Percentiles rank a stretch among this genome's conserved stretches.
These are phyloP conservation scores for Netelia melanura DNA, from an alignment of 2,888 invertebrate genomes.

Conservation along the genomic window DNA sequence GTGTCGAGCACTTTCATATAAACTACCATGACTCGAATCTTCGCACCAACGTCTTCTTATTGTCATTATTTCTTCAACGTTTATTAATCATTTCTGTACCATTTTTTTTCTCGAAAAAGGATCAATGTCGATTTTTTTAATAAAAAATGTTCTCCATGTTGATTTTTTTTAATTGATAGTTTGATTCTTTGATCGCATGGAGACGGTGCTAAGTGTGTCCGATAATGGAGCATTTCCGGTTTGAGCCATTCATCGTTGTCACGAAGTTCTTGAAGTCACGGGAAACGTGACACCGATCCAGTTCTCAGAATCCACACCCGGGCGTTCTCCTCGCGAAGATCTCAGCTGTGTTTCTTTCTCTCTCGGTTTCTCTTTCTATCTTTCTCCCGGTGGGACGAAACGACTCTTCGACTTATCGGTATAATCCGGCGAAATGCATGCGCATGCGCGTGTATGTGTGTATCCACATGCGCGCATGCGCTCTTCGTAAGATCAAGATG, in stretches of 20 bases:
- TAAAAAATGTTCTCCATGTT: too few relatives aligned
- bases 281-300: slow-evolving; percentile 64
- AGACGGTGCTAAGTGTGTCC: too few relatives aligned
- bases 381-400: slow-evolving; percentile 35
- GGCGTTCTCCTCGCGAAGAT: slow-evolving; percentile 26
- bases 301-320: slow-evolving; percentile 56
- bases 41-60: neutral
- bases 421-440: slow-evolving; percentile 57
- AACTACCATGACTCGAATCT: neutral
- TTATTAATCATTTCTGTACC: too few relatives aligned
- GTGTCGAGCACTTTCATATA: neutral
- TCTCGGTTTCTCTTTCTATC: slow-evolving; percentile 14
- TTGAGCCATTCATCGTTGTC: slow-evolving; percentile 53
- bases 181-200: too few relatives aligned
- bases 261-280: slow-evolving; percentile 42
- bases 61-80: too few relatives aligned
- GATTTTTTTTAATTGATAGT: too few relatives aligned
- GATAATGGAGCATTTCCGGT: slow-evolving; percentile 37
- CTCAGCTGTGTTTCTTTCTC: slow-evolving; percentile 39
- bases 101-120: too few relatives aligned
- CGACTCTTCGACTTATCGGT: slow-evolving; percentile 58
- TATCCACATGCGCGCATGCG: neutral
- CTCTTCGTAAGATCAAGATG: slow-evolving; percentile 34
- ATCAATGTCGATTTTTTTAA: too few relatives aligned
- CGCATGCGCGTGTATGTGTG: neutral